Percentiles rank a stretch among this genome's conserved stretches.
These are phyloP conservation scores for Takifugu flavidus DNA, from an alignment of 2,113 vertebrate genomes.

Conservation along the genomic window DNA sequence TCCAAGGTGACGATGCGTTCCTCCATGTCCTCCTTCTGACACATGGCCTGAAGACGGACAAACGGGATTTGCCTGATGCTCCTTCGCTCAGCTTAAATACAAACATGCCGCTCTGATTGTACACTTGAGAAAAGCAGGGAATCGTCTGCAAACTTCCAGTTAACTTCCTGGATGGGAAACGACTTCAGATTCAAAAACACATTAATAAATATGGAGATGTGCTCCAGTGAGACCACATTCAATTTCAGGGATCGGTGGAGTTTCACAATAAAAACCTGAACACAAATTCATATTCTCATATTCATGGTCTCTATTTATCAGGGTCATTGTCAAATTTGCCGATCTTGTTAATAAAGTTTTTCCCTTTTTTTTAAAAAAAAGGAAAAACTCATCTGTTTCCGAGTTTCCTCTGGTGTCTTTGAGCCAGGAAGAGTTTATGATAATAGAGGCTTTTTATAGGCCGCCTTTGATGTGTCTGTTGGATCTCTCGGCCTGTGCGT, in stretches of 20 bases:
- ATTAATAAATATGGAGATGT: slow-evolving; percentile 6
- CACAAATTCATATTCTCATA: too few species aligned
- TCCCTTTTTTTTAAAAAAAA: too few species aligned
- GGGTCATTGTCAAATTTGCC: too few species aligned
- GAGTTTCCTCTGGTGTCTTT: not conserved
- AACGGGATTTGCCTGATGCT: slow-evolving; percentile 8
- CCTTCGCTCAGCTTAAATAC: not conserved
- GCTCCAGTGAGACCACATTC: slow-evolving; percentile 4
- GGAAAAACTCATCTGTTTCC: too few species aligned
- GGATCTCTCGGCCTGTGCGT: slow-evolving; percentile 10
- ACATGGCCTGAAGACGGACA: slow-evolving; percentile 84
- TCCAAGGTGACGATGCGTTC: slow-evolving; percentile 96
- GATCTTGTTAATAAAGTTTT: too few species aligned
- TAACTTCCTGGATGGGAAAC: slow-evolving; percentile 36
- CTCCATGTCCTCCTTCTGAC: slow-evolving; percentile 99
- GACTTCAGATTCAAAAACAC: slow-evolving; percentile 1
- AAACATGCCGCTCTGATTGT: not conserved
- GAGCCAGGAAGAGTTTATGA: slow-evolving; percentile 15
- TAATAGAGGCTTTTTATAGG: slow-evolving; percentile 44
- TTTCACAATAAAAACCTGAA: too few species aligned
- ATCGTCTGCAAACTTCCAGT: slow-evolving; percentile 17
- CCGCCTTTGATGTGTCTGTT: slow-evolving; percentile 48
- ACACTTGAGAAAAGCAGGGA: not conserved
- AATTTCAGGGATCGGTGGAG: slow-evolving; percentile 17
- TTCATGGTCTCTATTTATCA: too few species aligned